Percentiles rank a stretch among this genome's conserved stretches.
These are phyloP conservation scores for Chaetodon trifasciatus DNA, from an alignment of 2,797 vertebrate genomes.

Conservation along the genomic window DNA sequence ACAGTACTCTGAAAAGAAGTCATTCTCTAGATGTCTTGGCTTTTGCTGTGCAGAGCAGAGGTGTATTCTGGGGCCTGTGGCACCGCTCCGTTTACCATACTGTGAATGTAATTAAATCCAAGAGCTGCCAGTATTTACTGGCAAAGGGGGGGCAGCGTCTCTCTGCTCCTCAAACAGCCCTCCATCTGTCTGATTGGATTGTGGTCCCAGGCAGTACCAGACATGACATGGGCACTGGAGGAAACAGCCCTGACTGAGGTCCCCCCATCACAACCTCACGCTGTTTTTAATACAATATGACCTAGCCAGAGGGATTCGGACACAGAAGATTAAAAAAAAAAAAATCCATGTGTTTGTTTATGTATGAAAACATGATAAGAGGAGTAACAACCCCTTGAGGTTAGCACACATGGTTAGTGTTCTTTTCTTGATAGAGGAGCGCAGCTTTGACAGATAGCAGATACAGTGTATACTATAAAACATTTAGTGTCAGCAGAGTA, in stretches of 20 bases:
- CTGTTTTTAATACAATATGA: constrained; percentile 73
- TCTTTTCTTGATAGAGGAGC: constrained; percentile 48
- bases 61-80: constrained; percentile 77
- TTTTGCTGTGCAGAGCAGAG: constrained; percentile 70
- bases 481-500: constrained; percentile 54
- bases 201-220: constrained; percentile 76
- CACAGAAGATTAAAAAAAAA: constrained; percentile 34
- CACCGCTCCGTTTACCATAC: constrained; percentile 84
- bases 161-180: constrained; percentile 79
- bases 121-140: constrained; percentile 86
- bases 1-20: constrained; percentile 51
- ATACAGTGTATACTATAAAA: constrained; percentile 46
- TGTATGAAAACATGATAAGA: constrained; percentile 50
- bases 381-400: constrained; percentile 34
- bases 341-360: constrained; percentile 31
- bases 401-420: constrained; percentile 39
- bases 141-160: constrained; percentile 68
- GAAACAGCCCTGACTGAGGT: constrained; percentile 51
- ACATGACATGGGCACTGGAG: constrained; percentile 69
- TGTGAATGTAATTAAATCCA: constrained; percentile 90
- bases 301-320: constrained; percentile 68
- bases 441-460: constrained; percentile 54
- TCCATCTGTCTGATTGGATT: constrained; percentile 88
- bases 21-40: constrained; percentile 49
- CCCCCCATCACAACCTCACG: constrained; percentile 60